These are phyloP conservation scores for Girardinus metallicus DNA, from an alignment of 2,797 vertebrate genomes.

Conservation along the genomic window DNA sequence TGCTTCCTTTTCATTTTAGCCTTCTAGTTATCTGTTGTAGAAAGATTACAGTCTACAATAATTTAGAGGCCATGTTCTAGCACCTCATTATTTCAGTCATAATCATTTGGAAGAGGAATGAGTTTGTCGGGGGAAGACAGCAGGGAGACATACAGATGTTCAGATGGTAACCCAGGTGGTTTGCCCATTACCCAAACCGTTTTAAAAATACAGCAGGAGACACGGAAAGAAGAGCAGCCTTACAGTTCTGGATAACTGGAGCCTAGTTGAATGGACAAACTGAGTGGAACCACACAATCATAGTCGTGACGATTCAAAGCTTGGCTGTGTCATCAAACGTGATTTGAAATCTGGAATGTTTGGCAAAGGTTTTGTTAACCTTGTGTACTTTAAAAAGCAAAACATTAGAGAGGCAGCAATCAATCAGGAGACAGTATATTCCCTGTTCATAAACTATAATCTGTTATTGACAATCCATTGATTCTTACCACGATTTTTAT, in stretches of 20 bases:
- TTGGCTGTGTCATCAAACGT: not conserved
- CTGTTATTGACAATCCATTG: not conserved
- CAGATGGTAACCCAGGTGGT: constrained; percentile 26
- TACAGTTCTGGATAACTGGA: constrained; percentile 10
- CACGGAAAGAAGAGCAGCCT: not conserved
- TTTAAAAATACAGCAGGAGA: constrained; percentile 23
- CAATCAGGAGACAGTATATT: not conserved
- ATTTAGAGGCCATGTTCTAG: constrained; percentile 35
- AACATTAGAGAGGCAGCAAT: not conserved
- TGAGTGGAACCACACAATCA: not conserved
- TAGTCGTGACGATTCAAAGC: not conserved
- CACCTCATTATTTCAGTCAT: constrained; percentile 53
- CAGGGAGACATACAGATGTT: constrained; percentile 61
- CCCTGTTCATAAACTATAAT: not conserved
- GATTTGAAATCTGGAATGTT: not conserved
- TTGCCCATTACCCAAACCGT: constrained; percentile 17
- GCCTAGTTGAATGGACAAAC: not conserved
- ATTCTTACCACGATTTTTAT: not conserved
- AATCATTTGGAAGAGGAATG: constrained; percentile 34
- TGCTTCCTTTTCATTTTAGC: not conserved
- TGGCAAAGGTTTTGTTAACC: not conserved
- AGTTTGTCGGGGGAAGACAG: constrained; percentile 35
- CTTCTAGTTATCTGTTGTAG: not conserved
- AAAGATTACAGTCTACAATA: constrained; percentile 10
- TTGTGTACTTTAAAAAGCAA: not conserved